Evolutionary conservation across 2,113 vertebrate species (phyloP).

Genomic region (Tragelaphus imberbis): DNA sequence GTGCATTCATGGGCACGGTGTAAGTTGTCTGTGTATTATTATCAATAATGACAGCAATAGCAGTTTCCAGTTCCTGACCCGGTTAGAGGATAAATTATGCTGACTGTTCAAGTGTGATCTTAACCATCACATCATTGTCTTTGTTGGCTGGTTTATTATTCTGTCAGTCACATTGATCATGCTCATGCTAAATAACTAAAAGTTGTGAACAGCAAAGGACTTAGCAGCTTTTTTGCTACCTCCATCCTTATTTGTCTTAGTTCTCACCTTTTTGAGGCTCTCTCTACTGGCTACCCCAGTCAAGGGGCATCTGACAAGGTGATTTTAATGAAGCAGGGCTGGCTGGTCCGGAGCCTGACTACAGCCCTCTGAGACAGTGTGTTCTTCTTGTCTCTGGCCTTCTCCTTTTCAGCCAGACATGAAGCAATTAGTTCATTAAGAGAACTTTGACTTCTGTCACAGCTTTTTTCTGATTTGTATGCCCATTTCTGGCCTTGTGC

Average conservation of each 20-base stretch:
- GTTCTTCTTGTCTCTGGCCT: background rate
- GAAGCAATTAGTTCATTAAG: slow-evolving; percentile 22
- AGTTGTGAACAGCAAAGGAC: background rate
- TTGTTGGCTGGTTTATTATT: background rate
- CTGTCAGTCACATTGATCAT: background rate
- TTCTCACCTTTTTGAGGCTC: background rate
- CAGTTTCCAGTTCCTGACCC: slow-evolving; percentile 11
- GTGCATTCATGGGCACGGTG: background rate
- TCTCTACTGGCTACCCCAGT: background rate
- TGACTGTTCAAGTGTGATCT: background rate
- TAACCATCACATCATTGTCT: background rate
- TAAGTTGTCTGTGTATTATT: background rate
- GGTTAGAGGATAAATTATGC: background rate
- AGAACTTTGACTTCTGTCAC: background rate
- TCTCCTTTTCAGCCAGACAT: slow-evolving; percentile 24
- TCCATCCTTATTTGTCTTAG: background rate
- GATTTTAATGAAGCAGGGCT: background rate
- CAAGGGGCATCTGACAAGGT: background rate
- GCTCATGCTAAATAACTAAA: background rate
- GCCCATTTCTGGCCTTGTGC: slow-evolving; percentile 12
- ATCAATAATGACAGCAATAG: background rate
- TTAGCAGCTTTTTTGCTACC: background rate
- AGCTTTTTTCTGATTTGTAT: slow-evolving; percentile 44
- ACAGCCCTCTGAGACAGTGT: background rate
- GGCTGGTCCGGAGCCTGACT: background rate